These are phyloP conservation scores for Plotosus lineatus DNA, from an alignment of 2,113 vertebrate genomes.

Conservation along the genomic window DNA sequence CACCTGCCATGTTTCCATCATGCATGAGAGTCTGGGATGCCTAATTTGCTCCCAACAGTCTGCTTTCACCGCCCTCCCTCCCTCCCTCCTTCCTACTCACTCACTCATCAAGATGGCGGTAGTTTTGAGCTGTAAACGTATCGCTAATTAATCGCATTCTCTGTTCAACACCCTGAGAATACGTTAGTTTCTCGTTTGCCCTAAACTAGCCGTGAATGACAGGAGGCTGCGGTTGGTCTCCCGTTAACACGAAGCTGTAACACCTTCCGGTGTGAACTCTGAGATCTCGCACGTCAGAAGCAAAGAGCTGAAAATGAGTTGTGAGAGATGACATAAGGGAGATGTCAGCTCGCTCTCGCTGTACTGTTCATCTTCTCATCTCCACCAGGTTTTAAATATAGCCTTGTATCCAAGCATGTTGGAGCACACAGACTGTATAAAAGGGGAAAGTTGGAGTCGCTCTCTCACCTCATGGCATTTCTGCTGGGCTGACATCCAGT, in stretches of 20 bases:
- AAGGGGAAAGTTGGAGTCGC: slow-evolving; percentile 20
- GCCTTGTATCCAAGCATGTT: slow-evolving; percentile 33
- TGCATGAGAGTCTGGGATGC: slow-evolving; percentile 6
- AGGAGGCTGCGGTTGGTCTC: slow-evolving; percentile 5
- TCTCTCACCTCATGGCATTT: slow-evolving; percentile 36
- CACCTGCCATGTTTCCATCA: slow-evolving; percentile 25
- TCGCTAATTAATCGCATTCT: slow-evolving; percentile 52
- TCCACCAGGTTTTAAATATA: slow-evolving; percentile 38
- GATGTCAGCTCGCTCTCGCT: slow-evolving; percentile 26
- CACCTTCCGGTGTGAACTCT: slow-evolving; percentile 22
- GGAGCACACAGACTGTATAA: neutral
- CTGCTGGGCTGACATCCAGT: slow-evolving; percentile 21
- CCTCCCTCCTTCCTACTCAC: neutral
- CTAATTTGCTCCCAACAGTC: slow-evolving; percentile 29
- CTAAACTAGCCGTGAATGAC: slow-evolving; percentile 5
- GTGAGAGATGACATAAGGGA: slow-evolving; percentile 31
- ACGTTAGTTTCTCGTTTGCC: neutral
- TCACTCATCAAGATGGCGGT: slow-evolving; percentile 17
- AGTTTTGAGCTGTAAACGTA: slow-evolving; percentile 23
- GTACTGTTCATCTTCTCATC: slow-evolving; percentile 13
- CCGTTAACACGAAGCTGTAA: slow-evolving; percentile 3
- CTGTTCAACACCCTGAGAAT: slow-evolving; percentile 27
- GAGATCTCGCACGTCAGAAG: slow-evolving; percentile 35
- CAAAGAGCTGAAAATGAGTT: neutral
- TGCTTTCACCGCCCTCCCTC: slow-evolving; percentile 37